These are phyloP conservation scores for Mystacides longicornis DNA, from an alignment of 2,888 invertebrate species.

Conservation along the genomic window DNA sequence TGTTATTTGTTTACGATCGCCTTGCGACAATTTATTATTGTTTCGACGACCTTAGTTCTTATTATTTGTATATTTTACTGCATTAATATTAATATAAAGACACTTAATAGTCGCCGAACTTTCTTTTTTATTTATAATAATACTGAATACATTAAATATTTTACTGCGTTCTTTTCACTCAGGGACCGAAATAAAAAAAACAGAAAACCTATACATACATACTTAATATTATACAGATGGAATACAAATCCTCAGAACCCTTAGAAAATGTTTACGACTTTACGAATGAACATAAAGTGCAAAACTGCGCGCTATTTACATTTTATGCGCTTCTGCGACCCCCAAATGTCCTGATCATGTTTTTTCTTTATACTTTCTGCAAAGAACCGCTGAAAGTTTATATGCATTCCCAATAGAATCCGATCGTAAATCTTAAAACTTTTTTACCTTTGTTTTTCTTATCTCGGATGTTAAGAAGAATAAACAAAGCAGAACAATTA, in stretches of 20 bases:
- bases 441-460: neutral
- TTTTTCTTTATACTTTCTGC: too few species aligned
- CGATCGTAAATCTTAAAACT: neutral
- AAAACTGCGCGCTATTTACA: neutral
- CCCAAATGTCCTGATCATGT: neutral
- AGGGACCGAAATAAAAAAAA: neutral
- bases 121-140: too few species aligned
- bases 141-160: slow-evolving; percentile 2
- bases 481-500: too few species aligned
- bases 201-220: neutral
- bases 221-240: slow-evolving; percentile 2
- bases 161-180: neutral
- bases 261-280: slow-evolving; percentile 2
- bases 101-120: neutral
- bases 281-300: slow-evolving; percentile 3
- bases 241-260: slow-evolving; percentile 1
- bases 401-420: neutral
- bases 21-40: neutral
- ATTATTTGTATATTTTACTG: neutral
- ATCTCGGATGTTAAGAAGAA: too few species aligned
- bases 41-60: neutral
- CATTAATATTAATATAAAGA: slow-evolving; percentile 1
- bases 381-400: neutral
- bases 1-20: neutral
- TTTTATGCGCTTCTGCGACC: slow-evolving; percentile 4